A percentile compares a stretch with the other conserved stretches of the same genome.
Conservation (phyloP, 2,113 vertebrate species). For the Cygnus buccinator region DNA sequence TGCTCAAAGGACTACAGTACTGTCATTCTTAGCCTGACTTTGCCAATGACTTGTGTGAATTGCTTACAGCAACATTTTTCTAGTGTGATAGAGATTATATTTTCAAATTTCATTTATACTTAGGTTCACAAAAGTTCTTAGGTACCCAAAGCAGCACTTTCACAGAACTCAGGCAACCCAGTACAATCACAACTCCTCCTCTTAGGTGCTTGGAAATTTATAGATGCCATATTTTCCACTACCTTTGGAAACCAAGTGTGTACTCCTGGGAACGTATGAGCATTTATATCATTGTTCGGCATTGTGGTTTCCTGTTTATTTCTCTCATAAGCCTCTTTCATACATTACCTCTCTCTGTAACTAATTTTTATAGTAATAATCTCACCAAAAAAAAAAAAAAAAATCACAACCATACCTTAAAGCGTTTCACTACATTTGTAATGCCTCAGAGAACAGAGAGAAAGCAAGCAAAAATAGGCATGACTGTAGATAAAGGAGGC, state of each 20-base stretch:
- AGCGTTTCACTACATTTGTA: background rate
- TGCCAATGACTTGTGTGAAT: background rate
- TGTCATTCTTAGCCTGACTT: background rate
- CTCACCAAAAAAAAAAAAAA: background rate
- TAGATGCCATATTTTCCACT: background rate
- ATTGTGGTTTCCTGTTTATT: background rate
- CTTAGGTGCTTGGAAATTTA: background rate
- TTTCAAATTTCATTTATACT: background rate
- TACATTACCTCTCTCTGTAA: background rate
- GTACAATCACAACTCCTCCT: background rate
- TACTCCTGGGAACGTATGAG: background rate
- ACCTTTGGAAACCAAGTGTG: background rate
- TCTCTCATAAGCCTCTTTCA: background rate
- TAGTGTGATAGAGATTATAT: background rate
- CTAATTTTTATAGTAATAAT: background rate
- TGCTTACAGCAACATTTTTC: background rate
- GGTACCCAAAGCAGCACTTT: background rate
- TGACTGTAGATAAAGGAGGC: background rate
- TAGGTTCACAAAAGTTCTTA: background rate
- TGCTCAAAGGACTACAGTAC: background rate
- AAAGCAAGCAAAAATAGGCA: background rate
- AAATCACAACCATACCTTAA: background rate
- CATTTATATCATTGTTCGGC: background rate
- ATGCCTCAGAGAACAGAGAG: background rate
- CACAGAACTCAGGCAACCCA: background rate